Base-by-base conservation (phyloP, 2,888 invertebrate genomes). In the Polymixis flavicincta region DNA sequence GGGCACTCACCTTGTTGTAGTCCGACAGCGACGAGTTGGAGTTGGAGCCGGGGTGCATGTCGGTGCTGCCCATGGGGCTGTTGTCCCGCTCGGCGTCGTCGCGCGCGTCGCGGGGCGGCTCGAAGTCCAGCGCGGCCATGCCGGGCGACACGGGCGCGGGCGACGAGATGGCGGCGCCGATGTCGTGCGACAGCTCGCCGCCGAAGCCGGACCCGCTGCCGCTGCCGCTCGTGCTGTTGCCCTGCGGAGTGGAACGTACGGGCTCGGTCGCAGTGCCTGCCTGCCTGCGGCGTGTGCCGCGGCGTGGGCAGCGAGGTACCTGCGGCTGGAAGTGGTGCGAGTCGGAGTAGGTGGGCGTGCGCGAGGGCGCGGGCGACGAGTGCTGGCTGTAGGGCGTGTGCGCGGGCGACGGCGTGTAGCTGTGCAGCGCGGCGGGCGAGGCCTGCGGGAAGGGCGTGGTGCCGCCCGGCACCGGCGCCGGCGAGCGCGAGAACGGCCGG, bases 141-240 rank as follows among this genome's bases (percentile, higher is more conserved):
- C 97, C 97, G 37, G 98, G 98, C 60, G 98, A 98, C 69, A 97
- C 97, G 59, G 97, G 97, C 84, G 97, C 97, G 19, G 98, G 98
- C 63, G 98, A 98, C 78, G 98, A 97, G 89, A 98, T 98, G 71
- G 98, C 98, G 17, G 98, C 98, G 90, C 98, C 98, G 90, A 98
- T 98, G 92, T 98, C 98, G 74, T 97, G 97, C 77, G 98, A 98
- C 85, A 98, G 95, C 92, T 98, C 98, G 60, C 97, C 98, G 92
- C 98, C 98, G 90, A 95, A 94, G 61, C 86, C 89, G 22, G 76
- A 76, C 76, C 88, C 88, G 68, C 86, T 86, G 76, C 86, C 85
- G 74, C 73, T 72, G 60, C 89, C 91, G 85, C 87, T 85, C 78
- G 90, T 83, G 86, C 89, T 89, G 77, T 87, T 85, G 68, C 90